These are phyloP conservation scores for Laticauda laticaudata DNA, from an alignment of 2,113 vertebrate species.

Conservation along the genomic window DNA sequence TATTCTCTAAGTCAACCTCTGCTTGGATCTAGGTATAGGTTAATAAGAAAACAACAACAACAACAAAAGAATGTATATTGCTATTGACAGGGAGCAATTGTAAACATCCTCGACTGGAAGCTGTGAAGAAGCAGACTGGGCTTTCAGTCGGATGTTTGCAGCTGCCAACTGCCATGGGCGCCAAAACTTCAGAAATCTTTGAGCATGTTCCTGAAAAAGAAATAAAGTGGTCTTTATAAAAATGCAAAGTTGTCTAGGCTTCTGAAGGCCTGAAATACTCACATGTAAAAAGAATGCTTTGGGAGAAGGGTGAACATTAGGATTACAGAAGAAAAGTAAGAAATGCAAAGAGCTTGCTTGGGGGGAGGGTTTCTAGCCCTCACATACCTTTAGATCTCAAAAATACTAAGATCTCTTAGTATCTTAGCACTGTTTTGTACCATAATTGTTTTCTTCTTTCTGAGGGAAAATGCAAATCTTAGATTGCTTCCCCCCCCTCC, in stretches of 20 bases:
- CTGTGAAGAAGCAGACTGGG: conserved; percentile 82
- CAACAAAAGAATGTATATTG: conserved; percentile 55
- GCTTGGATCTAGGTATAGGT: conserved; percentile 44
- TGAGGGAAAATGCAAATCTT: background rate
- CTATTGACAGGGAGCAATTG: conserved; percentile 87
- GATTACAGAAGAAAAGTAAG: background rate
- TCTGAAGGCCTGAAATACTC: conserved; percentile 7
- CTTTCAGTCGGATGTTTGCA: conserved; percentile 99
- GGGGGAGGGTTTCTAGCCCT: no score
- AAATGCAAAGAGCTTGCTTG: background rate
- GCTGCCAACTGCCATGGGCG: conserved; percentile 91
- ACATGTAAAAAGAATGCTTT: background rate
- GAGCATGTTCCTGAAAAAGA: background rate
- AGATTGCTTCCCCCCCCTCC: background rate
- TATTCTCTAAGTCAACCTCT: conserved; percentile 48
- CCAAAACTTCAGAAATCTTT: conserved; percentile 63
- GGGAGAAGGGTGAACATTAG: background rate
- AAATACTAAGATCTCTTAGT: no score
- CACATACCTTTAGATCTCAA: background rate
- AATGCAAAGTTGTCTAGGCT: conserved; percentile 11
- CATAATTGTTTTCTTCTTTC: background rate
- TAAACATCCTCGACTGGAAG: conserved; percentile 99
- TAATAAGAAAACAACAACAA: conserved; percentile 47
- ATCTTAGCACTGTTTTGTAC: background rate
- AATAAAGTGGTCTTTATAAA: background rate